Base-by-base conservation (phyloP, 2,113 vertebrate species). In the Carassius auratus region DNA sequence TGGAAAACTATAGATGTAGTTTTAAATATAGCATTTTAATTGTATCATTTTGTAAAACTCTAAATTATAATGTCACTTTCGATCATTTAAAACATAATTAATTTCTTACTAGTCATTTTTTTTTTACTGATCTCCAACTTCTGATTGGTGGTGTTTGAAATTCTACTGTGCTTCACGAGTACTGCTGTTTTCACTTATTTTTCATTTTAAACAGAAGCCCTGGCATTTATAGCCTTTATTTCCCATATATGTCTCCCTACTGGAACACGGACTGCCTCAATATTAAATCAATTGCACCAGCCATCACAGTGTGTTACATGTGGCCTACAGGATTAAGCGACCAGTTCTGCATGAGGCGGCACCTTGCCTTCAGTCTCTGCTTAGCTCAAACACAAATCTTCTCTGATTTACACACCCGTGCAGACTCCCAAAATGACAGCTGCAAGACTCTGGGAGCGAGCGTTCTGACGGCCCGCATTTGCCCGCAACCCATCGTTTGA, bases 271-370 rank as follows among this genome's bases (percentile, higher is more conserved):
- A 88, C 64, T 62, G 80, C 33, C 64, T 83, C 61, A 52, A 74
- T 26, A 75, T 74, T 84, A 68, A 88, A 82, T 83, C 85, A 62
- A 77, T 84, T 57, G 85, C 71, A 71, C 48, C 61, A 69, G 83
- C 71, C 75, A 77, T 23, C 71, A 42, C 26, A 8, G 59, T 36
- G 76, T 82, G 64, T 64, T 78, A 86, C 61, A 82, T 55, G 52
- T 76, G 76, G 71, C 78, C 42, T 61, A 61, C 30, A 78, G 81
- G 38, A 76, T 66, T 45, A 59, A 81, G 26, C 42, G 61, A n/a
- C 10, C 17, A 8, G 59, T 82, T 85, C 78, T 76, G 42, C 52
- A 76, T 13, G 48, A 71, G 84, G 68, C 6, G 0, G 8, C 42
- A 38, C 77, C 86, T 74, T 57, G 68, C 81, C 30, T 84, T 68